Base-by-base conservation (phyloP, 2,797 vertebrate species). In the Dallia pectoralis region DNA sequence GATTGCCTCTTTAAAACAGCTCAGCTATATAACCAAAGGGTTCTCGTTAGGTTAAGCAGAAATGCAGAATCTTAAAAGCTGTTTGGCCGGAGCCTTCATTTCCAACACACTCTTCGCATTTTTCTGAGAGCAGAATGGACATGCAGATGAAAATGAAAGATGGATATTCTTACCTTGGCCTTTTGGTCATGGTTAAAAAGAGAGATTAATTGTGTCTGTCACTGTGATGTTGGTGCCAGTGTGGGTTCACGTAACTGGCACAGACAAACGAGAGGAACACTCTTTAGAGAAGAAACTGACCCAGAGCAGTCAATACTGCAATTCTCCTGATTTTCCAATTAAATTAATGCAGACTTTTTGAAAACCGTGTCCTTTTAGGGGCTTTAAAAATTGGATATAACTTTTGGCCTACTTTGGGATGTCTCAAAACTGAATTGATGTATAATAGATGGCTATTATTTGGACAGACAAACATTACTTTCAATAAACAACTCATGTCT, bases 31-130 rank as follows among this genome's bases (percentile, higher is more conserved):
- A 74, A 81, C 85, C 77, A 3, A 74, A 76, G 80, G 80, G 80
- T 71, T 77, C 83, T 77, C 85, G 79, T 81, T 86, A 68, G 79
- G 73, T 78, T 82, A 77, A 77, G 67, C 70, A 77, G 68, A 71
- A 81, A 79, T 73, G 77, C 70, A 80, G 66, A 44, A 59, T 40
- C 73, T 72, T 64, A 80, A 62, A 44, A 64, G 56, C 71, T 74
- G 32, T 80, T 76, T 75, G 69, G 72, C 73, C n/a, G n/a, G 75
- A 84, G 65, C 12, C 68, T 73, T 79, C 77, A 76, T 82, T 73
- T 70, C 70, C 67, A 64, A 68, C 65, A 36, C 56, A 65, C 69
- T 40, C 44, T 9, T 29, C 66, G 51, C 27, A 25, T 71, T 69
- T 22, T 36, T 62, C 14, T 47, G 11, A 62, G 16, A 62, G 30